phyloP scores from a whole-genome alignment of 2,888 invertebrate genomes.

The Notodonta dromedarius region DNA sequence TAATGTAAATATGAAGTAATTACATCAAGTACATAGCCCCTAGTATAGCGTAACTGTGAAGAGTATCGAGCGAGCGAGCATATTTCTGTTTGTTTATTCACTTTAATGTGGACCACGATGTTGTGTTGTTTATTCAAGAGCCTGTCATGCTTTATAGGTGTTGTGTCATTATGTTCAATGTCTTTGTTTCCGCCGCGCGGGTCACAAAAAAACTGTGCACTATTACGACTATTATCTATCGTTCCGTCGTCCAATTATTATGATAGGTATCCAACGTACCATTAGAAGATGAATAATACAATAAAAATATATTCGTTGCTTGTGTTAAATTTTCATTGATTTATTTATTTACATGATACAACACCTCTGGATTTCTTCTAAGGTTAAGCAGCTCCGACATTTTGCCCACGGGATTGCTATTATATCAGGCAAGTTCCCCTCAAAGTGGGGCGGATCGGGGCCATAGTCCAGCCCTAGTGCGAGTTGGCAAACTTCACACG shows the following conservation, averaged over 20 bases:
- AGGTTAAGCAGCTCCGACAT: no score
- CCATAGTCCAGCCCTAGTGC: no score
- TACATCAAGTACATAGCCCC: constrained; percentile 21
- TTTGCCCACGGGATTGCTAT: no score
- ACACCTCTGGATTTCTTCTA: no score
- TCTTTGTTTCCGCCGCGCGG: not conserved
- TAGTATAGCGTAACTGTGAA: not conserved
- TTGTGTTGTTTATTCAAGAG: constrained; percentile 1
- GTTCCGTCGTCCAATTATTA: not conserved
- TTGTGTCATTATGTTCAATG: constrained; percentile 3
- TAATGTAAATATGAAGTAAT: constrained; percentile 36
- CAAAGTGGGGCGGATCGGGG: no score
- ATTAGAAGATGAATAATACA: not conserved
- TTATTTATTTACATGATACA: no score
- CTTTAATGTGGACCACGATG: not conserved
- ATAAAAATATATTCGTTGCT: not conserved
- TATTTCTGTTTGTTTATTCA: not conserved
- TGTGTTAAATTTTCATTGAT: not conserved
- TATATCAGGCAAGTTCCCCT: no score
- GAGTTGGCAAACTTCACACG: no score
- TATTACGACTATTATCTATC: not conserved
- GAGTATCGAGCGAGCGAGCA: not conserved
- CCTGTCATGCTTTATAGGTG: not conserved
- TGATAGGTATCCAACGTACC: not conserved
- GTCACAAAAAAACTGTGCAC: not conserved